Conservation (phyloP, 2,888 invertebrate genomes). For the Tipula vernalis region DNA sequence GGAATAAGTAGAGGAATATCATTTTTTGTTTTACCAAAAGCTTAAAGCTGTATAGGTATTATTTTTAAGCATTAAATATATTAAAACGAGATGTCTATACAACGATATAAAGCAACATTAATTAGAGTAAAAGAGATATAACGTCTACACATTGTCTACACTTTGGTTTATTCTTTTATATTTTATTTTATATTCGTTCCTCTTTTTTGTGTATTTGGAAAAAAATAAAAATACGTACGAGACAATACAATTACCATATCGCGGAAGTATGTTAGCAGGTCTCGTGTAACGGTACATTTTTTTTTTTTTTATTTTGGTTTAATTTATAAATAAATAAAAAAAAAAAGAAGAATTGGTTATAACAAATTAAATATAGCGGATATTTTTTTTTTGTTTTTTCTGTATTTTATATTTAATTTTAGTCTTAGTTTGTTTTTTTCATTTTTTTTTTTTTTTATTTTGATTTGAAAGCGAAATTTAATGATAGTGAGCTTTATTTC, state of each 20-base stretch:
- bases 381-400: not conserved
- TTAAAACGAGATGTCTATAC: not conserved
- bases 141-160: not conserved
- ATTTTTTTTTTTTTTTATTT: not conserved
- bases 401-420: not conserved
- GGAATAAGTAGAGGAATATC: not conserved
- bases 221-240: not conserved
- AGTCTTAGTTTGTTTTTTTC: not conserved
- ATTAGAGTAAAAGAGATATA: constrained; percentile 7
- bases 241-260: constrained; percentile 10
- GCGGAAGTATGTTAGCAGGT: constrained; percentile 39
- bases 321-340: constrained; percentile 8
- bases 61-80: not conserved
- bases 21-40: not conserved
- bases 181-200: not conserved
- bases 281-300: constrained; percentile 34
- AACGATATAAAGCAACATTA: not conserved
- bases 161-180: not conserved
- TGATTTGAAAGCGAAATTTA: constrained; percentile 9
- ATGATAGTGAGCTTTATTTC: constrained; percentile 7
- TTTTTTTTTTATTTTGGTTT: constrained; percentile 7
- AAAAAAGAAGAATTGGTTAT: constrained; percentile 9
- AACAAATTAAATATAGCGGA: constrained; percentile 10
- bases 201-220: not conserved
- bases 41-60: not conserved